Base-by-base conservation (phyloP, 2,797 vertebrate genomes). In the Labroides dimidiatus region DNA sequence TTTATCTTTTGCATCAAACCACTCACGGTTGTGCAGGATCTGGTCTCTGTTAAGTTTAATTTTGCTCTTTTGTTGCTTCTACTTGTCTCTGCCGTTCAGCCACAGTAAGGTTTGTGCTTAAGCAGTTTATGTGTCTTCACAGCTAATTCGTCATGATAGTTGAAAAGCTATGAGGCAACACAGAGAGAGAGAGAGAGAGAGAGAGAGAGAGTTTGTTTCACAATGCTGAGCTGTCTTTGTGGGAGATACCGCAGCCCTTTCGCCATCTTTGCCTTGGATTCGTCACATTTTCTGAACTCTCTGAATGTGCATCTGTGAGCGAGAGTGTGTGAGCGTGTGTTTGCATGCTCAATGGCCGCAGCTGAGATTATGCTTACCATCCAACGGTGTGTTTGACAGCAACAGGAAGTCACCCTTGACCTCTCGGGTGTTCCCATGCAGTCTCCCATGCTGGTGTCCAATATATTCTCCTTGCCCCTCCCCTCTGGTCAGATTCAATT, bases 391-490 rank as follows among this genome's bases (percentile, higher is more conserved):
- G 85, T 86, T 82, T 81, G 87, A 90, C 85, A 89, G 87, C 85
- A 67, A 86, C 92, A 94, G 93, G 93, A 95, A 94, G 85, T 93
- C 90, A 83, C 92, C 93, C 93, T 90, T 93, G 88, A 93, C 91
- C 92, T 86, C 58, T 20, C 0, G 75, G 73, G 81, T 81, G 76
- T 53, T 75, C 71, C 60, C 77, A 62, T 44, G 64, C 67, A 48
- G 59, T 74, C 78, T 70, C 64, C 66, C 69, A 72, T 14, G 74
- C 75, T 61, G 78, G 60, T 72, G 67, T 76, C 75, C 71, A 70
- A 55, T 44, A 64, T 13, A 4, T 60, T 21, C 53, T 51, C 62
- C 10, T 33, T 56, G 4, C 44, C 45, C 57, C 33, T 53, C 9
- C 4, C 27, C 52, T 64, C 49, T 52, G 61, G 81, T 85, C 74